Percentiles rank a stretch among this genome's conserved stretches.
Conservation (phyloP, 2,888 invertebrate species). For the Plutella xylostella region DNA sequence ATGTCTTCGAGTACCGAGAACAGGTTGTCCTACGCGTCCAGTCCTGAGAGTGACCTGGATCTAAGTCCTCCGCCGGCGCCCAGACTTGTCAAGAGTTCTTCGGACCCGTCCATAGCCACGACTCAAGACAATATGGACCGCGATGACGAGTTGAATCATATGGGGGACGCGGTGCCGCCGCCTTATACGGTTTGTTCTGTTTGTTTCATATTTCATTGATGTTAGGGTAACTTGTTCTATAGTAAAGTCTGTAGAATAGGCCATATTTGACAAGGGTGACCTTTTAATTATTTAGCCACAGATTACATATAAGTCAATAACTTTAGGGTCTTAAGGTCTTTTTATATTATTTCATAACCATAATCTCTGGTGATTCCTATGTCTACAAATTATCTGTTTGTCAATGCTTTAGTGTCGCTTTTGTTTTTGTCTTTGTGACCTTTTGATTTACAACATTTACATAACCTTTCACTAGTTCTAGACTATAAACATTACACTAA, state of each 20-base stretch:
- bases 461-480: no score
- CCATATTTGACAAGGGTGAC: no score
- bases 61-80: slow-evolving; percentile 85
- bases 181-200: slow-evolving; percentile 82
- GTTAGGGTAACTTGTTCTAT: no score
- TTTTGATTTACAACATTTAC: no score
- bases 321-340: no score
- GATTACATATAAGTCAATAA: no score
- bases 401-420: background rate
- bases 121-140: slow-evolving; percentile 87
- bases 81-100: slow-evolving; percentile 84
- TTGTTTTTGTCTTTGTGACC: background rate
- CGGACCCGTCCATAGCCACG: slow-evolving; percentile 94
- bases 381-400: no score
- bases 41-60: slow-evolving; percentile 92
- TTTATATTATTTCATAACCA: no score
- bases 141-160: slow-evolving; percentile 66
- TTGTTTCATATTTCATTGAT: slow-evolving; percentile 24
- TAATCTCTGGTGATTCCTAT: no score
- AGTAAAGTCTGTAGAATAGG: no score
- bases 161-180: slow-evolving; percentile 80
- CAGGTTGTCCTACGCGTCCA: slow-evolving; percentile 94
- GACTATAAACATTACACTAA: no score
- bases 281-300: no score
- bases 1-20: slow-evolving; percentile 86